Evolutionary conservation across 2,797 vertebrate species (phyloP).

Genomic region (Onychomys arenicola): DNA sequence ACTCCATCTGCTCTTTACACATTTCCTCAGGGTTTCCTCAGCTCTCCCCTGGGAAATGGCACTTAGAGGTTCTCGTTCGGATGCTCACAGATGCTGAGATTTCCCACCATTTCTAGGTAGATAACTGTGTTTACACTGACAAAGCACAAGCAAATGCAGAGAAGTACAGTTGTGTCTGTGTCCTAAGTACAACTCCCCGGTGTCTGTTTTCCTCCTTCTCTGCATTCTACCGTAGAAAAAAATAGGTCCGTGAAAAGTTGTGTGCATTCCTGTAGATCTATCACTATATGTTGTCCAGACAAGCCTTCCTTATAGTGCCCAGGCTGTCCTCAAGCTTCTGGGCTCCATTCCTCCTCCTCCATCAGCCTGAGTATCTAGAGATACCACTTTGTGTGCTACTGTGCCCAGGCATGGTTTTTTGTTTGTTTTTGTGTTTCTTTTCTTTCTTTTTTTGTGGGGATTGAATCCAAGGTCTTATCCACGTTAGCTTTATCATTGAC

Average conservation of each 20-base stretch:
- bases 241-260: background rate
- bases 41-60: background rate
- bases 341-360: too few species aligned
- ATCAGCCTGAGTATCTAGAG: too few species aligned
- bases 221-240: background rate
- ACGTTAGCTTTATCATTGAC: too few species aligned
- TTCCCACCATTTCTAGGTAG: background rate
- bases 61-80: background rate
- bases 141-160: background rate
- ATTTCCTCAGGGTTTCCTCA: background rate
- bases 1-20: background rate
- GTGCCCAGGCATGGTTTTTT: too few species aligned
- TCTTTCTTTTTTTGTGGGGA: too few species aligned
- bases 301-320: background rate
- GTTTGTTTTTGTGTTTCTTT: too few species aligned
- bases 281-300: background rate
- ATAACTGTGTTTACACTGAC: background rate
- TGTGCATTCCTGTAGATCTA: background rate
- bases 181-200: background rate
- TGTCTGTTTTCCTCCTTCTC: background rate
- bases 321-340: too few species aligned
- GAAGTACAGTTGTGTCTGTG: background rate
- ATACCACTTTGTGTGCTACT: too few species aligned
- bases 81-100: background rate
- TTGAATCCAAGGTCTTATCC: too few species aligned